A percentile compares a stretch with the other conserved stretches of the same genome.
Conservation (phyloP, 2,113 vertebrate species). For the Equus przewalskii region DNA sequence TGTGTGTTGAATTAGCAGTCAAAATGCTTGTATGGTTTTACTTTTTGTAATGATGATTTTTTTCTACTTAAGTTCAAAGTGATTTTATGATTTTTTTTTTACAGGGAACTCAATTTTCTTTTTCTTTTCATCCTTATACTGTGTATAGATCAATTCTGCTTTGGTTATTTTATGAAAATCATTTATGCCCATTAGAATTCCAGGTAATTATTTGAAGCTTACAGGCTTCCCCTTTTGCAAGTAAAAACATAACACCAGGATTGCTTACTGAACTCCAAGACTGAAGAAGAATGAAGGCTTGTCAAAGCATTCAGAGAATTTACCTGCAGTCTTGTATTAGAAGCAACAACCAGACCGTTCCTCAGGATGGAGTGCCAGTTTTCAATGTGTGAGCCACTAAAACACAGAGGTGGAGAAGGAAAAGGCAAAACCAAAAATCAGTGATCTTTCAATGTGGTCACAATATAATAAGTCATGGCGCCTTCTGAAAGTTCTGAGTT, state of each 20-base stretch:
- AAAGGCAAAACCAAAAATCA: background rate
- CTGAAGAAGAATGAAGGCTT: background rate
- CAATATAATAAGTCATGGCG: background rate
- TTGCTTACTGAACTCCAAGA: background rate
- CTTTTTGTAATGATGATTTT: background rate
- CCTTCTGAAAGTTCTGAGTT: background rate
- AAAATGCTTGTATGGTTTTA: background rate
- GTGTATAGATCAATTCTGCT: background rate
- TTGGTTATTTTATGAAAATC: background rate
- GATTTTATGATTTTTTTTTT: background rate
- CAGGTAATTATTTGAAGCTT: background rate
- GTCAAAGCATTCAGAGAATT: background rate
- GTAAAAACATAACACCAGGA: background rate
- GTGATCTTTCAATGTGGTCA: background rate
- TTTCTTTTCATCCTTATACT: background rate
- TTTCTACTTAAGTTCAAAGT: background rate
- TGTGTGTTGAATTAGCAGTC: background rate
- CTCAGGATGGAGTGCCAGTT: conserved; percentile 97
- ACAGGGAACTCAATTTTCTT: background rate
- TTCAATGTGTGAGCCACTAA: conserved; percentile 95
- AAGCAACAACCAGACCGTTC: conserved; percentile 95
- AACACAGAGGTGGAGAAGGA: background rate
- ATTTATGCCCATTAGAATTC: background rate
- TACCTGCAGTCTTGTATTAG: conserved; percentile 95
- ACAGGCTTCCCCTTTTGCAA: background rate